Conservation (phyloP, 2,888 invertebrate genomes). For the Parnassius smintheus region DNA sequence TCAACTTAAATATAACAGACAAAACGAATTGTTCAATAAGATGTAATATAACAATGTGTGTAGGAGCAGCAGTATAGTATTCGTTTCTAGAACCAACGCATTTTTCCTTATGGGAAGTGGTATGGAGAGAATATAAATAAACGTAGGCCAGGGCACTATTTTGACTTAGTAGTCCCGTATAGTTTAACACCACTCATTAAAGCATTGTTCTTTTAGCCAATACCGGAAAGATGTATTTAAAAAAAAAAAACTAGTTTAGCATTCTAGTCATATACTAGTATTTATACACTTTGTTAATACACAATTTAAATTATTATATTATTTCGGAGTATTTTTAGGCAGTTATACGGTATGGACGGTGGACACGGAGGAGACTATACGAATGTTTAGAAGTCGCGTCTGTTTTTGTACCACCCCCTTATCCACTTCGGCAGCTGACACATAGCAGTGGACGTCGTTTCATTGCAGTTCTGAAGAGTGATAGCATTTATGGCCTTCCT, state of each 20-base stretch:
- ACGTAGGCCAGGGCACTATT: conserved; percentile 9
- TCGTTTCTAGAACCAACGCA: conserved; percentile 2
- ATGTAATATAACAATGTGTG: conserved; percentile 10
- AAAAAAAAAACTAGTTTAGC: not conserved
- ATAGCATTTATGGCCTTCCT: too few relatives aligned
- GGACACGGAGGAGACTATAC: too few relatives aligned
- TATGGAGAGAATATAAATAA: conserved; percentile 19
- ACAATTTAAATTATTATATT: too few relatives aligned
- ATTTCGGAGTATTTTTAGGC: too few relatives aligned
- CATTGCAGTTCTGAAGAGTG: too few relatives aligned
- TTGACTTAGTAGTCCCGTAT: not conserved
- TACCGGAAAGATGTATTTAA: conserved; percentile 9
- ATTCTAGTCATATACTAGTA: conserved; percentile 2
- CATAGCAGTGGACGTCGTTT: too few relatives aligned
- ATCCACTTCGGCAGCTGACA: too few relatives aligned
- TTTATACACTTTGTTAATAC: too few relatives aligned
- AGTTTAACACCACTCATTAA: not conserved
- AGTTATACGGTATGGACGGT: too few relatives aligned
- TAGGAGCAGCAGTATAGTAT: conserved; percentile 11
- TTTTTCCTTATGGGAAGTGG: conserved; percentile 22
- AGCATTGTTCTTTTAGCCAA: conserved; percentile 1
- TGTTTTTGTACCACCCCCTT: too few relatives aligned
- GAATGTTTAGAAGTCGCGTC: too few relatives aligned
- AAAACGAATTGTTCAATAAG: conserved; percentile 10
- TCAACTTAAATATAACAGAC: too few relatives aligned